Conservation (phyloP, 2,113 vertebrate genomes). For the Eulemur macaco region DNA sequence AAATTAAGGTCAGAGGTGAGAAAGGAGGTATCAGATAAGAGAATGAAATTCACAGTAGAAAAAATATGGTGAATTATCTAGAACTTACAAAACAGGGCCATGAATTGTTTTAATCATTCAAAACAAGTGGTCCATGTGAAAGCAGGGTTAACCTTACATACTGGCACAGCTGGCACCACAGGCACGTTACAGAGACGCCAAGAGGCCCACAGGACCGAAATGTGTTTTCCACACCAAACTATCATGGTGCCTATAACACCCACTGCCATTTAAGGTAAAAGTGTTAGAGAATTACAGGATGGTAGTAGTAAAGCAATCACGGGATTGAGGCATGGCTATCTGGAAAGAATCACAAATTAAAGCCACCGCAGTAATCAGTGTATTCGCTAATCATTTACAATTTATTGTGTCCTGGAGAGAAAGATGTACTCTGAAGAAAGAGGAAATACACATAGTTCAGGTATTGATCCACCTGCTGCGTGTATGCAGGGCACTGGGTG, state of each 20-base stretch:
- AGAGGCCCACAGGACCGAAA: neutral
- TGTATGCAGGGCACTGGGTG: rapidly evolving
- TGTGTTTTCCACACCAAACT: neutral
- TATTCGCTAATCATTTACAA: neutral
- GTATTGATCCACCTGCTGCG: rapidly evolving
- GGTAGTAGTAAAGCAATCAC: neutral
- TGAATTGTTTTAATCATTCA: neutral
- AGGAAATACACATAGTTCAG: neutral
- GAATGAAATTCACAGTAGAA: neutral
- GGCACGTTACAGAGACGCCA: rapidly evolving
- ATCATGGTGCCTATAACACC: neutral
- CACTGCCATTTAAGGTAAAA: neutral
- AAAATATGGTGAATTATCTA: neutral
- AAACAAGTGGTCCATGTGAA: neutral
- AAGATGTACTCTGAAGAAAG: neutral
- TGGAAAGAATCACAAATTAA: neutral
- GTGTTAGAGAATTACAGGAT: neutral
- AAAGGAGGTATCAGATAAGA: neutral
- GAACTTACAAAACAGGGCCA: neutral
- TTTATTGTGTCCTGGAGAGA: neutral
- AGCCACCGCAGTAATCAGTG: neutral
- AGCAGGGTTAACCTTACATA: neutral
- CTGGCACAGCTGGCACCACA: rapidly evolving
- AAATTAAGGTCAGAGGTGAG: neutral
- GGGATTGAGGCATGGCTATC: too few relatives aligned